These are phyloP conservation scores for Laterallus jamaicensis DNA, from an alignment of 2,113 vertebrate species.

Conservation along the genomic window DNA sequence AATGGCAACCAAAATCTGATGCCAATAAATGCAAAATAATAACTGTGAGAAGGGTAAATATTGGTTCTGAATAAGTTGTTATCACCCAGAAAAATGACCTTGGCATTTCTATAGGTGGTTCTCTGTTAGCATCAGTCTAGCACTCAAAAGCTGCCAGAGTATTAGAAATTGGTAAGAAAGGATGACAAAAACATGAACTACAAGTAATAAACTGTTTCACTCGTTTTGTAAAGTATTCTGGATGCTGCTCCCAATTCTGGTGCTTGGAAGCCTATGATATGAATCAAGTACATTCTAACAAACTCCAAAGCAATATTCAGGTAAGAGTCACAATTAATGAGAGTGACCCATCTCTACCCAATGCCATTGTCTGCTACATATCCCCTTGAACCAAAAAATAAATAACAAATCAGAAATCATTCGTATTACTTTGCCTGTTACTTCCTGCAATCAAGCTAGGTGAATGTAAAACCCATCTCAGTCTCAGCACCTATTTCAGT, in stretches of 20 bases:
- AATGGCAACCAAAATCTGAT: neutral
- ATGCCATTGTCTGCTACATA: neutral
- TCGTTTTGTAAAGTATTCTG: neutral
- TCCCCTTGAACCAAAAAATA: neutral
- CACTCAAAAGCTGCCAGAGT: neutral
- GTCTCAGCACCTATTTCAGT: neutral
- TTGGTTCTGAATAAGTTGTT: neutral
- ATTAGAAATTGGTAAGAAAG: neutral
- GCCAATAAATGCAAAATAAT: neutral
- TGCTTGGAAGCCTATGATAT: neutral
- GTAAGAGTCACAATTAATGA: neutral
- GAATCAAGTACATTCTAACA: neutral
- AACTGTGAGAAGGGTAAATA: neutral
- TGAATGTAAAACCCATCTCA: neutral
- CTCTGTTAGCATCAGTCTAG: neutral
- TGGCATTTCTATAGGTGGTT: neutral
- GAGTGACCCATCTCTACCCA: neutral
- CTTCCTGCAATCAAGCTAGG: neutral
- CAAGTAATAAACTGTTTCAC: neutral
- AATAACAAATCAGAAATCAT: neutral
- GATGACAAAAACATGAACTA: neutral
- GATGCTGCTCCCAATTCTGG: neutral
- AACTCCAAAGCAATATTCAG: neutral
- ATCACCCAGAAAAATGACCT: neutral
- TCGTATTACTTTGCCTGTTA: neutral